These are phyloP conservation scores for Pycnonotus jocosus DNA, from an alignment of 2,113 vertebrate genomes.

Conservation along the genomic window DNA sequence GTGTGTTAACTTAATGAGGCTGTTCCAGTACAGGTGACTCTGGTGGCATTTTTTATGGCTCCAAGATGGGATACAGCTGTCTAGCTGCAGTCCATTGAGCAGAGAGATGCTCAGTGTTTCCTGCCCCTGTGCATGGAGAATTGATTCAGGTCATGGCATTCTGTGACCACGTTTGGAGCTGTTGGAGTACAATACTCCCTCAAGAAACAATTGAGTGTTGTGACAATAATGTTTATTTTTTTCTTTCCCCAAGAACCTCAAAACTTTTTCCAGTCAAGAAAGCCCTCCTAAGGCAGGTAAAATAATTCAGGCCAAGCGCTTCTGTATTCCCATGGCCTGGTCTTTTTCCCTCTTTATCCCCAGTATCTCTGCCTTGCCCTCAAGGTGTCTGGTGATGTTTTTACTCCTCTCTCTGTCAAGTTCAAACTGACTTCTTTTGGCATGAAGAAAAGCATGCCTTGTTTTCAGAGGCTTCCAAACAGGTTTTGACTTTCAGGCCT, in stretches of 20 bases:
- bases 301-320: background rate
- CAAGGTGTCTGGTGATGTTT: background rate
- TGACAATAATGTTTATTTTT: background rate
- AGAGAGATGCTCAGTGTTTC: background rate
- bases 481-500: background rate
- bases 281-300: background rate
- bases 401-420: background rate
- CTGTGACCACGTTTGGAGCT: background rate
- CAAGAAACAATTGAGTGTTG: background rate
- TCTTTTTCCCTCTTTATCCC: background rate
- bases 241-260: background rate
- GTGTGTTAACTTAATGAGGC: background rate
- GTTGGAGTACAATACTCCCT: background rate
- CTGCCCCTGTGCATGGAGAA: background rate
- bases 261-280: background rate
- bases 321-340: background rate
- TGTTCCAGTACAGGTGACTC: background rate
- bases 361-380: background rate
- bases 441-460: background rate
- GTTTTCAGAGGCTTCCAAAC: background rate
- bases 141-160: background rate
- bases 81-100: background rate
- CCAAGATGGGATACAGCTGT: background rate
- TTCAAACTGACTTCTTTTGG: background rate
- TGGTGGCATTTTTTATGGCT: background rate